Percentiles rank a stretch among this genome's conserved stretches.
phyloP scores from a whole-genome alignment of 2,113 vertebrate species.

The Nettapus auritus region DNA sequence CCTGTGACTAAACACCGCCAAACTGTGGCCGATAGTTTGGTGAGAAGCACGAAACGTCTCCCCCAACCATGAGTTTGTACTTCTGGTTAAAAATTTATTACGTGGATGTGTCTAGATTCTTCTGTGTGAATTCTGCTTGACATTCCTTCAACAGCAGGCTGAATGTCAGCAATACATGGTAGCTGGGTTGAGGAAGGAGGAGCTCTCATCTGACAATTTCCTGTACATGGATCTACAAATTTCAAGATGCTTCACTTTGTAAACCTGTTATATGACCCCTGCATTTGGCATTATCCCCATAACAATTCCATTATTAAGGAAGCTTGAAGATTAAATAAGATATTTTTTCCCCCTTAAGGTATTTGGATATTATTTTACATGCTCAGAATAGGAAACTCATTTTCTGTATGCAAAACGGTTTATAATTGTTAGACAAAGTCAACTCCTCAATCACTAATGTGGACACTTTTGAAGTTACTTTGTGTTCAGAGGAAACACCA shows the following conservation, averaged over 20 bases:
- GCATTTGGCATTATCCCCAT: not conserved
- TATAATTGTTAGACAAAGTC: not conserved
- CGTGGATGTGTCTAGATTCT: not conserved
- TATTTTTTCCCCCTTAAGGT: not conserved
- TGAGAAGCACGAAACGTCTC: not conserved
- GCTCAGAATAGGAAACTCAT: not conserved
- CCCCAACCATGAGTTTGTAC: not conserved
- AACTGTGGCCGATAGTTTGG: not conserved
- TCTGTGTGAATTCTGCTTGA: not conserved
- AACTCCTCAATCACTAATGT: not conserved
- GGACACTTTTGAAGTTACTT: not conserved
- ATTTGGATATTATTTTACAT: not conserved
- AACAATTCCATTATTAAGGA: conserved; percentile 22
- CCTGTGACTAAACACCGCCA: not conserved
- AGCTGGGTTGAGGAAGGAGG: not conserved
- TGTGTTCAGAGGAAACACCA: not conserved
- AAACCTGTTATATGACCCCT: not conserved
- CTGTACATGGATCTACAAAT: not conserved
- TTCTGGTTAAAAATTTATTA: not conserved
- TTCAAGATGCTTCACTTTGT: not conserved
- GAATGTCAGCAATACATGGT: not conserved
- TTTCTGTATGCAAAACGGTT: not conserved
- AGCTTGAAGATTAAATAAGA: not conserved
- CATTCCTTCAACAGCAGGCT: not conserved
- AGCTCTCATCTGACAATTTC: not conserved